phyloP scores from a whole-genome alignment of 2,797 vertebrate species.

The Gallirallus australis region DNA sequence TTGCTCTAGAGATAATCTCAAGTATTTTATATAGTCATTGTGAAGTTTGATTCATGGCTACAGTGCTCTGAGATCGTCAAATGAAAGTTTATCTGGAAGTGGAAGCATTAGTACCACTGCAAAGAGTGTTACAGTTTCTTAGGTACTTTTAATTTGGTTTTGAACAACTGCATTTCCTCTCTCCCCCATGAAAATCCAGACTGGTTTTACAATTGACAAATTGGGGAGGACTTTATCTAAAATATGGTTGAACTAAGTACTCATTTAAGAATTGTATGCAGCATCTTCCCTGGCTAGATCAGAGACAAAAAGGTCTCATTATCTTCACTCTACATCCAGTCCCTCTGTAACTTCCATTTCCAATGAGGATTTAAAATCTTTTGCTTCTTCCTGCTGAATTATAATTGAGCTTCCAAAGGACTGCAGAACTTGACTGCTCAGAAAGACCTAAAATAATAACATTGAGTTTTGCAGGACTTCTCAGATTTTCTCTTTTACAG shows the following conservation, averaged over 20 bases:
- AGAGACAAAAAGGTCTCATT: neutral
- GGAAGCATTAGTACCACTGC: neutral
- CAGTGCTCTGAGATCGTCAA: neutral
- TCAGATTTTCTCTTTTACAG: neutral
- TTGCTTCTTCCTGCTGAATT: constrained; percentile 8
- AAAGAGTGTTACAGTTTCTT: neutral
- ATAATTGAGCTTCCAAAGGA: constrained; percentile 15
- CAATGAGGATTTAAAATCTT: neutral
- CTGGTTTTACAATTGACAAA: neutral
- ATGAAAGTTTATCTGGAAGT: neutral
- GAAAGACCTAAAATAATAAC: constrained; percentile 13
- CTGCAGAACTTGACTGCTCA: neutral
- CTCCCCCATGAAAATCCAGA: neutral
- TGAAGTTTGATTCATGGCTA: neutral
- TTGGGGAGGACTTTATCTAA: neutral
- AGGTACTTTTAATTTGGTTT: neutral
- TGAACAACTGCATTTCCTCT: neutral
- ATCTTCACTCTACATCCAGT: neutral
- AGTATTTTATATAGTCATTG: neutral
- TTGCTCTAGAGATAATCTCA: neutral
- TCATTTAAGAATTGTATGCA: neutral
- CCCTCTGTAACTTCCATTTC: constrained; percentile 5
- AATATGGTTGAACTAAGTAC: neutral
- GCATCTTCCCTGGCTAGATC: neutral
- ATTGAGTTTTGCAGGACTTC: neutral